Percentiles rank a stretch among this genome's conserved stretches.
Conservation (phyloP, 1,140 invertebrate species). For the Portunus trituberculatus region DNA sequence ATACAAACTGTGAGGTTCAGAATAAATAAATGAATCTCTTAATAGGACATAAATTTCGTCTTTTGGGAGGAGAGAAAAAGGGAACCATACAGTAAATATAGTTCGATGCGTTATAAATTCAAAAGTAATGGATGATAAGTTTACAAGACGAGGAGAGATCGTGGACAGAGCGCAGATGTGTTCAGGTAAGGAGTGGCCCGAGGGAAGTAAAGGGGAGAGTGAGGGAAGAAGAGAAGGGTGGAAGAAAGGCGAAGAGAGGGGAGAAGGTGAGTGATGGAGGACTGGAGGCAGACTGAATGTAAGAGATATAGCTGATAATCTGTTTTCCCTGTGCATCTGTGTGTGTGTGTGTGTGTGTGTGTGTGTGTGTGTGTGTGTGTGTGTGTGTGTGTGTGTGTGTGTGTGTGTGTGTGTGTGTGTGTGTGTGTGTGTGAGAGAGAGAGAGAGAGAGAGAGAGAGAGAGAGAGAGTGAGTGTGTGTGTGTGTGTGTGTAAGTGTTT, state of each 20-base stretch:
- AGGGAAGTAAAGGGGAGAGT: neutral
- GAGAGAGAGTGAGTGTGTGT: neutral
- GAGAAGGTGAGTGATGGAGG: neutral
- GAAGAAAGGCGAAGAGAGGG: neutral
- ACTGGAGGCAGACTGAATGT: neutral
- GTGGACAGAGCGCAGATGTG: too few relatives aligned
- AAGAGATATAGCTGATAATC: neutral
- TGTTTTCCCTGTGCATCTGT: neutral
- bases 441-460: too few relatives aligned
- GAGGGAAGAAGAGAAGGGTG: neutral
- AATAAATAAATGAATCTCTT: neutral
- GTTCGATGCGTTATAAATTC: neutral
- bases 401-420: slow-evolving; percentile 31
- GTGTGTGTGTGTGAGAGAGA: neutral
- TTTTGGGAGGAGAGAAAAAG: neutral
- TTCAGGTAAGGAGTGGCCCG: too few relatives aligned
- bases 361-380: too few relatives aligned
- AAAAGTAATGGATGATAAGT: neutral
- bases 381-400: too few relatives aligned
- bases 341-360: slow-evolving; percentile 29
- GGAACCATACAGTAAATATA: neutral
- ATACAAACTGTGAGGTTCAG: neutral
- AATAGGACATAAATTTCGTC: too few relatives aligned
- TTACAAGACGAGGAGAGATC: too few relatives aligned
- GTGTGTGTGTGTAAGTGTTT: neutral